Base-by-base conservation (phyloP, 1,140 invertebrate species). In the Lordiphosa stackelbergi region DNA sequence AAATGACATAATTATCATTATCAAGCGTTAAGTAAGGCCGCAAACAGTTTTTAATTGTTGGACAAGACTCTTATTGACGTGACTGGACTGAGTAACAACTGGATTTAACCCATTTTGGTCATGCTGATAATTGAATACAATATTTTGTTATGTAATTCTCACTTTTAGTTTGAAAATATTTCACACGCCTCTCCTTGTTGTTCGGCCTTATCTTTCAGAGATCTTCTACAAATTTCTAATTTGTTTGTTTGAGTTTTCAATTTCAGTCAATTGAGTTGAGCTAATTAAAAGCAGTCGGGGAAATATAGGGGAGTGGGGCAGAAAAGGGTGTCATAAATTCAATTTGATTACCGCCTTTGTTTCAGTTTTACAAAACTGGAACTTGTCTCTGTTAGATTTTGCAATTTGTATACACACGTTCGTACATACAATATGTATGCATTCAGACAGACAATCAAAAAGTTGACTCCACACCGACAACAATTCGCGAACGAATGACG, bases 231-330 rank as follows among this genome's bases (percentile, higher is more conserved):
- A 70, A 66, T 70, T 68, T 72, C 40, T 42, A 77, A 77, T 75
- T 71, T 71, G 60, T 55, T 62, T 61, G 51, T 57, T 57, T 40
- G 42, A 37, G 68, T 57, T 78, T 73, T 78, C 74, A 73, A 73
- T 78, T 78, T 78, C 60, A 46, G 58, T 77, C 59, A 75, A 75
- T 75, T 74, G 71, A 54, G 52, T 66, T 66, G 49, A 36, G 38
- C 55, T 79, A 48, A 53, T 48, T 56, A 66, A 64, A 49, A 53
- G 42, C 49, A 36, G 42, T 38, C 10, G 28, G 34, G 36, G 12
- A 12, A 9, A 24, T 5, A 6, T 6, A 9, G 7, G 13, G 45
- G 4, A n/a, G 28, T 0, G 7, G 11, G 10, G 13, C 37, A 2
- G 13, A 11, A 11, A 2, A 41, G 54, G 37, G 42, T 58, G 59